These are phyloP conservation scores for Gari tellinella DNA, from an alignment of 2,888 invertebrate species.

Conservation along the genomic window DNA sequence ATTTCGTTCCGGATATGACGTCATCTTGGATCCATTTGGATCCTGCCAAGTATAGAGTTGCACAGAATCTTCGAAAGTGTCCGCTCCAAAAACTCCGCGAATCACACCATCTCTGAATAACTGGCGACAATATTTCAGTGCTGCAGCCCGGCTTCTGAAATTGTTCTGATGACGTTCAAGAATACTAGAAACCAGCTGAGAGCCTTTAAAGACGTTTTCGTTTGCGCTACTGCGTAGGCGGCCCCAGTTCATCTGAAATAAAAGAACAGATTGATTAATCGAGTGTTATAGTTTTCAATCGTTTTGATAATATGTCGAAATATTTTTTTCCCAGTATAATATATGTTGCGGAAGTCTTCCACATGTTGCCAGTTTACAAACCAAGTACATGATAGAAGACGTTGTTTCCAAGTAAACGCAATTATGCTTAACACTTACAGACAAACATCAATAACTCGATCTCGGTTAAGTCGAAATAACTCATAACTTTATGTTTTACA, in stretches of 20 bases:
- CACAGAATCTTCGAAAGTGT: slow-evolving; percentile 79
- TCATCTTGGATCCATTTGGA: slow-evolving; percentile 65
- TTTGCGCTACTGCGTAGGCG: slow-evolving; percentile 59
- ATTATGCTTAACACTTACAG: no score
- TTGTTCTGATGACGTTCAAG: slow-evolving; percentile 73
- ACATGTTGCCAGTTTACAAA: no score
- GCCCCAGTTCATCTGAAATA: slow-evolving; percentile 71
- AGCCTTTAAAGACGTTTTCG: slow-evolving; percentile 78
- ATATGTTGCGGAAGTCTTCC: no score
- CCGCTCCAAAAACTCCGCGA: slow-evolving; percentile 74
- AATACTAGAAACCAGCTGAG: slow-evolving; percentile 78
- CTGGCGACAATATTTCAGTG: slow-evolving; percentile 75
- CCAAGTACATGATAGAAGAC: no score
- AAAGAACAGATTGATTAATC: background rate
- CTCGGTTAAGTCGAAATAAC: no score
- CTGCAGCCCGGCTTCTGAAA: slow-evolving; percentile 73
- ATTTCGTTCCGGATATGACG: slow-evolving; percentile 51
- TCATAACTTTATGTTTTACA: no score
- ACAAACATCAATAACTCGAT: no score
- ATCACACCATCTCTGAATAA: slow-evolving; percentile 79
- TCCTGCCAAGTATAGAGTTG: slow-evolving; percentile 78
- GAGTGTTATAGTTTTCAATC: no score
- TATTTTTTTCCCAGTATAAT: no score
- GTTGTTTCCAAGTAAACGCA: no score
- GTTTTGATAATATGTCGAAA: no score